Evolutionary conservation across 35 echinoderm and acorn worm genomes (phyloP), one percentile per base, ranked within the genome.

Genomic region (Hemicentrotus pulcherrimus): DNA sequence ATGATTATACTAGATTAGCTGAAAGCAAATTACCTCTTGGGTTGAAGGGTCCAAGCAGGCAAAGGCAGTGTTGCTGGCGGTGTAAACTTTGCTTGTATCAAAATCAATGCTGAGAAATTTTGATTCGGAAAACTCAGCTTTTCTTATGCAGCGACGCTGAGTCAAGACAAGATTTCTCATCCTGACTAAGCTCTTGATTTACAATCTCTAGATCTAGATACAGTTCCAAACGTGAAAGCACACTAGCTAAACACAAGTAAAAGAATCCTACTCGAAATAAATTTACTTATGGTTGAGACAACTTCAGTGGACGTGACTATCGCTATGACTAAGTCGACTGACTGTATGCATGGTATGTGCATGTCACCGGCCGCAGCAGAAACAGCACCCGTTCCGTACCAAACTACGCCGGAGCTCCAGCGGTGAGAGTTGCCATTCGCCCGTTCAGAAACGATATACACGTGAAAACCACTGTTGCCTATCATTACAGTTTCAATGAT

Each of bases 41-140:
- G 88, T 90, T 90, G 88, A 15, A 35, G 88, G 88, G 24, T 90
- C 46, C 19, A 90, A 90, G 88, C 88, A 90, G 32, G 6, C 88
- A 90, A 90, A 45, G 9, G 19, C 31, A 45, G 32, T 47, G 6
- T 90, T 90, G 88, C 46, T 90, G 0, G 31, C 88, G 5, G 88
- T 24, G 46, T 90, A 90, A 47, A 90, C 88, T 90, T 41, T 90
- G 88, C 88, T 90, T 90, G 88, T 90, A 32, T 90, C 88, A 90
- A 90, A 90, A 24, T 90, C 88, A 33, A 90, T 90, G 88, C 88
- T 90, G 2, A 90, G 88, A 46, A 47, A 90, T 15, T 14, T 33
- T 47, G 88, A 90, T 45, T 47, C 88, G 6, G 32, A 90, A 32
- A 90, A 47, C 46, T 90, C 88, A 2, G 12, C 46, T 90, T 90